Percentiles rank a stretch among this genome's conserved stretches.
Conservation (phyloP, 2,113 vertebrate species). For the Notothenia coriiceps region DNA sequence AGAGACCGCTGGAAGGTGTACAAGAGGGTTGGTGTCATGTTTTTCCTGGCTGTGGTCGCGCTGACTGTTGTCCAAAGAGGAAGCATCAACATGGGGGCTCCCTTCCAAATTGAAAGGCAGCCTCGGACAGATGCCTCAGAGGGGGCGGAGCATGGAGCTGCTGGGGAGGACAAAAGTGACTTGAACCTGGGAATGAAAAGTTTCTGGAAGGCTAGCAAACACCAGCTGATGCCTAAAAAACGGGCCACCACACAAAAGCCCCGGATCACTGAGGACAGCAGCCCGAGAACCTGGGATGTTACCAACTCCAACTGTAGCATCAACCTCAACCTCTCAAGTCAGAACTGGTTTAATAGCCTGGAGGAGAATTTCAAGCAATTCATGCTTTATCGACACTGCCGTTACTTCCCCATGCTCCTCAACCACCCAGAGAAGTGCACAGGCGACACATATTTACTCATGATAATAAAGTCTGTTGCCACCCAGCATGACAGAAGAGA, state of each 20-base stretch:
- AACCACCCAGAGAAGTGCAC: slow-evolving; percentile 94
- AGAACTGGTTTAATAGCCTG: slow-evolving; percentile 88
- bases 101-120: slow-evolving; percentile 83
- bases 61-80: slow-evolving; percentile 88
- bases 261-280: not conserved
- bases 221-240: not conserved
- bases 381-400: slow-evolving; percentile 92
- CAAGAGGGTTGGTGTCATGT: slow-evolving; percentile 85
- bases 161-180: slow-evolving; percentile 51
- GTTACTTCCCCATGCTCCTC: slow-evolving; percentile 92
- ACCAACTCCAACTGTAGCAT: slow-evolving; percentile 88
- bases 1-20: slow-evolving; percentile 85
- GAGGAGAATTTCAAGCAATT: slow-evolving; percentile 93
- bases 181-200: slow-evolving; percentile 25
- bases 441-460: slow-evolving; percentile 86
- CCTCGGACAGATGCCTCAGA: slow-evolving; percentile 55
- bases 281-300: slow-evolving; percentile 87
- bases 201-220: slow-evolving; percentile 88
- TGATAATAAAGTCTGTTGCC: slow-evolving; percentile 94
- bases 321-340: slow-evolving; percentile 88
- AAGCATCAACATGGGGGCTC: slow-evolving; percentile 70
- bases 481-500: slow-evolving; percentile 93
- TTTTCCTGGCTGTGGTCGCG: slow-evolving; percentile 86
- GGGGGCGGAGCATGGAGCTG: not conserved
- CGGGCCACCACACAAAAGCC: not conserved